Conservation (phyloP, 2,113 vertebrate species). For the Malaclemys terrapin region DNA sequence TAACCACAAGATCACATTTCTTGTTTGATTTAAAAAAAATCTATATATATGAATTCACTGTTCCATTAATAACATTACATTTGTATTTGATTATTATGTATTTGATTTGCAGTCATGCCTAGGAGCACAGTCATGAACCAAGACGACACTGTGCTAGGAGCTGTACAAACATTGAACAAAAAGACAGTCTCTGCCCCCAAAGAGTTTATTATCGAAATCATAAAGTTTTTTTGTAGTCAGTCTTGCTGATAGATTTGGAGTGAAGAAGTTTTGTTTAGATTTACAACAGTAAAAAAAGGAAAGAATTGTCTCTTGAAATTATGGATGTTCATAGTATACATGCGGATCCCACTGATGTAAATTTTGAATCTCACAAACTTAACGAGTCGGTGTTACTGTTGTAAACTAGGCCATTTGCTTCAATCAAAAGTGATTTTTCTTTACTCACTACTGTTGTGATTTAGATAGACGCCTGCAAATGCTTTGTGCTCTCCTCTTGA, state of each 20-base stretch:
- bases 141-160: background rate
- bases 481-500: constrained; percentile 44
- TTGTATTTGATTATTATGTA: background rate
- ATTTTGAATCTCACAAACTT: background rate
- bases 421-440: constrained; percentile 23
- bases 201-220: background rate
- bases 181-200: background rate
- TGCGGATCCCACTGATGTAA: background rate
- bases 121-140: background rate
- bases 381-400: background rate
- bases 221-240: background rate
- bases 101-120: background rate
- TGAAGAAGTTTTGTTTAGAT: background rate
- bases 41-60: background rate
- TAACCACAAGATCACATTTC: background rate
- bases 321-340: background rate
- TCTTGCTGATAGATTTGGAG: background rate
- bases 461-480: constrained; percentile 23
- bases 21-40: background rate
- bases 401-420: background rate
- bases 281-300: background rate
- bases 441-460: background rate
- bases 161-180: background rate
- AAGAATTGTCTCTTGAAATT: background rate
- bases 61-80: background rate